Conservation (phyloP, 1,140 invertebrate genomes). For the Pristionchus pacificus region DNA sequence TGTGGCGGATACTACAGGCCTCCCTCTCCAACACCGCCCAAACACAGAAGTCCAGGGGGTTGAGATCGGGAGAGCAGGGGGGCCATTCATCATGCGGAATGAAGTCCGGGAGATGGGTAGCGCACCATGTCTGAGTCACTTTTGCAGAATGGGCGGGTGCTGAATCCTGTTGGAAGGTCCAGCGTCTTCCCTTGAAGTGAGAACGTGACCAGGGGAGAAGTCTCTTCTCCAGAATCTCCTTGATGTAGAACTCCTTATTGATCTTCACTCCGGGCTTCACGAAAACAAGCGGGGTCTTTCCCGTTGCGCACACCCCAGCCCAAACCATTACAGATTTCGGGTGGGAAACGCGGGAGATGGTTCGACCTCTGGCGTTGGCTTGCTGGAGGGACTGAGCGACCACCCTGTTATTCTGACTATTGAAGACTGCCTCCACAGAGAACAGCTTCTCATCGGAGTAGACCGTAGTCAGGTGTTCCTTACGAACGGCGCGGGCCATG, state of each 20-base stretch:
- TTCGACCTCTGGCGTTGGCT: not conserved
- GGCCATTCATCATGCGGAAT: constrained; percentile 32
- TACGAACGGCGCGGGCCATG: not conserved
- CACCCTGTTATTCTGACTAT: not conserved
- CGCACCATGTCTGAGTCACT: constrained; percentile 22
- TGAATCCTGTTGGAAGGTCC: constrained; percentile 20
- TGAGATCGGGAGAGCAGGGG: constrained; percentile 27
- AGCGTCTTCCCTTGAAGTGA: constrained; percentile 1
- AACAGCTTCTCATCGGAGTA: constrained; percentile 8
- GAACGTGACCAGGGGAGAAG: constrained; percentile 6
- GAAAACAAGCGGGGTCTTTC: not conserved
- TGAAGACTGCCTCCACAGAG: not conserved
- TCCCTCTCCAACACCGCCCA: constrained; percentile 32
- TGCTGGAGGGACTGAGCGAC: not conserved
- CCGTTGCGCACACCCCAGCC: not conserved
- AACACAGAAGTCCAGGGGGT: constrained; percentile 33
- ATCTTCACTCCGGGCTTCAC: constrained; percentile 10
- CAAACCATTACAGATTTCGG: not conserved
- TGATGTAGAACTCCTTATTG: constrained; percentile 3
- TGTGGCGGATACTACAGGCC: constrained; percentile 16
- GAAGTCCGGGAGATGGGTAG: constrained; percentile 31
- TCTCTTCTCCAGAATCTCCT: constrained; percentile 1
- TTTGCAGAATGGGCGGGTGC: constrained; percentile 19
- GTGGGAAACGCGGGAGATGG: not conserved
- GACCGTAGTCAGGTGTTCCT: not conserved